Base-by-base conservation (phyloP, 2,113 vertebrate species). In the Corythaeola cristata region DNA sequence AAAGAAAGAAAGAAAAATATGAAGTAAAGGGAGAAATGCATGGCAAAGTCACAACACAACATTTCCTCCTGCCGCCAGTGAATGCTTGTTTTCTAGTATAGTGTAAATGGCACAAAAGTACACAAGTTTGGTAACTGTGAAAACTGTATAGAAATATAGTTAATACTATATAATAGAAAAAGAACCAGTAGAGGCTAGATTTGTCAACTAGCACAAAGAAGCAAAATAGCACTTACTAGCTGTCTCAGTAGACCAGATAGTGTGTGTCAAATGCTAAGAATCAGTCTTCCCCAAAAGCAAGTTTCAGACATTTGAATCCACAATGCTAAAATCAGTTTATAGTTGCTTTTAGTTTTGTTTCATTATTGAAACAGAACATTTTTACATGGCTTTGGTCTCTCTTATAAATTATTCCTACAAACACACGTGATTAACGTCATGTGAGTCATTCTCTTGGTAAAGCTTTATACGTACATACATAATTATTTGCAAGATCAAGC, bases 361-460 rank as follows among this genome's bases (percentile, higher is more conserved):
- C 39, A 15, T 78, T 49, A 64, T 49, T 81, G 52, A 89, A 96
- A 78, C 39, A 69, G 72, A 64, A 1, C 8, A 22, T n/a, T 88
- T 88, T 81, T 84, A 68, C 39, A 68, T 7, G 37, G 30, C 12
- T 30, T 75, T 62, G 33, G 60, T 63, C 28, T 84, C 23, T 87
- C 39, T 56, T 50, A 75, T 62, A 94, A 90, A 92, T 83, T 93
- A 92, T 92, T 93, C 33, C 21, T 60, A 59, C 26, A 76, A 93
- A 69, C 32, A 59, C 15, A 87, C 0, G 5, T n/a, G 58, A 88
- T 19, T 75, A 89, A 72, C 39, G 87, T 68, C 26, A 8, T 77
- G 15, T 72, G 35, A 90, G 22, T 76, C 32, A 62, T 90, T 96
- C 17, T 67, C 44, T 90, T 55, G 45, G 39, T 41, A 92, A 85